phyloP scores from a whole-genome alignment of 1,140 invertebrate genomes.

The Drosophila ironensis region DNA sequence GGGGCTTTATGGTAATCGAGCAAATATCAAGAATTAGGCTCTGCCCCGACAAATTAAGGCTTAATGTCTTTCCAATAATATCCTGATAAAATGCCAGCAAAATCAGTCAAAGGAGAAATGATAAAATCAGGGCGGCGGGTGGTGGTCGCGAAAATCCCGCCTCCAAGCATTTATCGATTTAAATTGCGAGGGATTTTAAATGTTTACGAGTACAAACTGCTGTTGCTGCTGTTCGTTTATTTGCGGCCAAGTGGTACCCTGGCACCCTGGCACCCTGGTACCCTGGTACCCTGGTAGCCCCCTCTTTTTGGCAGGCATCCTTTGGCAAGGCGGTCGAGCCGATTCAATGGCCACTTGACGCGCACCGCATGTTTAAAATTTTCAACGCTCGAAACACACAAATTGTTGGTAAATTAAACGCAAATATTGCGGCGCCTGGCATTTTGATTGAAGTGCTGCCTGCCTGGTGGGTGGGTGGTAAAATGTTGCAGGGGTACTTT shows the following conservation, averaged over 20 bases:
- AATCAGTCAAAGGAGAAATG: background rate
- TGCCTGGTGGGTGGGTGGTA: background rate
- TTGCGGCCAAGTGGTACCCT: conserved; percentile 1
- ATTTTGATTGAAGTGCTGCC: conserved; percentile 47
- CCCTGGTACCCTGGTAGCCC: background rate
- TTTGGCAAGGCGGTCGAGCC: conserved; percentile 5
- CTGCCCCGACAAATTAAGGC: conserved; percentile 21
- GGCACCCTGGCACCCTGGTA: background rate
- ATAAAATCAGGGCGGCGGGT: background rate
- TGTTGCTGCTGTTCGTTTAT: conserved; percentile 9
- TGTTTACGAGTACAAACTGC: conserved; percentile 34
- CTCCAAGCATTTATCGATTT: conserved; percentile 41
- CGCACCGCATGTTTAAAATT: conserved; percentile 55
- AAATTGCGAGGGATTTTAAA: conserved; percentile 37
- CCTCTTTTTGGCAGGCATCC: background rate
- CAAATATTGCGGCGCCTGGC: conserved; percentile 56
- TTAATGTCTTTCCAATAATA: conserved; percentile 19
- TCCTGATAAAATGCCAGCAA: background rate
- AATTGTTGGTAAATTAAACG: conserved; percentile 60
- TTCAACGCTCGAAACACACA: conserved; percentile 50
- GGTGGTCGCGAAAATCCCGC: background rate
- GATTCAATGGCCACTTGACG: conserved; percentile 49
- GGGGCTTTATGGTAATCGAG: too few species aligned
- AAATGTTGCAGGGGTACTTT: background rate
- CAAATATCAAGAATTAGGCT: too few species aligned